These are phyloP conservation scores for Oophaga pumilio DNA, from an alignment of 2,113 vertebrate genomes.

Conservation along the genomic window DNA sequence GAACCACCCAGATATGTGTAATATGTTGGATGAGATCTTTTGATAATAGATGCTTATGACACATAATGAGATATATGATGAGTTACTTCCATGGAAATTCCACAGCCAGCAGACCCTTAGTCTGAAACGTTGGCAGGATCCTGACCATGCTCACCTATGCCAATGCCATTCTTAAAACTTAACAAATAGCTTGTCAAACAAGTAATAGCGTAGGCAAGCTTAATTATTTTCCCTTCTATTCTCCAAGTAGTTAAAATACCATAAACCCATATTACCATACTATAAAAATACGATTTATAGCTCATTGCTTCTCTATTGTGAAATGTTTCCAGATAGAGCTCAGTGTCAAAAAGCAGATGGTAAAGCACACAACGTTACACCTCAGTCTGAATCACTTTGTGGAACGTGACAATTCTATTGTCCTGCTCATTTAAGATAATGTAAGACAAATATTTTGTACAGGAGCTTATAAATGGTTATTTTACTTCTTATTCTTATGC, in stretches of 20 bases:
- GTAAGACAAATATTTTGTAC: slow-evolving; percentile 50
- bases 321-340: slow-evolving; percentile 12
- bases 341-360: not conserved
- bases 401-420: slow-evolving; percentile 18
- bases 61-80: not conserved
- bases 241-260: not conserved
- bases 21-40: not conserved
- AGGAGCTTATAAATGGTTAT: slow-evolving; percentile 48
- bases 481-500: slow-evolving; percentile 40
- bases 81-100: not conserved
- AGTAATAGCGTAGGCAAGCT: not conserved
- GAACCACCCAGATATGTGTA: not conserved
- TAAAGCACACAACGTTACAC: not conserved
- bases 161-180: not conserved
- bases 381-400: not conserved
- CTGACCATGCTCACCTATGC: not conserved
- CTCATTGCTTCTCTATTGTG: not conserved
- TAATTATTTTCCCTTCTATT: not conserved
- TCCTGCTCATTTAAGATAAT: slow-evolving; percentile 46
- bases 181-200: not conserved
- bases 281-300: not conserved
- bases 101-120: not conserved
- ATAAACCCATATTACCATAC: not conserved
- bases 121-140: not conserved
- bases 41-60: not conserved